Evolutionary conservation across 2,797 vertebrate genomes (phyloP).

Genomic region (Pristis pectinata): DNA sequence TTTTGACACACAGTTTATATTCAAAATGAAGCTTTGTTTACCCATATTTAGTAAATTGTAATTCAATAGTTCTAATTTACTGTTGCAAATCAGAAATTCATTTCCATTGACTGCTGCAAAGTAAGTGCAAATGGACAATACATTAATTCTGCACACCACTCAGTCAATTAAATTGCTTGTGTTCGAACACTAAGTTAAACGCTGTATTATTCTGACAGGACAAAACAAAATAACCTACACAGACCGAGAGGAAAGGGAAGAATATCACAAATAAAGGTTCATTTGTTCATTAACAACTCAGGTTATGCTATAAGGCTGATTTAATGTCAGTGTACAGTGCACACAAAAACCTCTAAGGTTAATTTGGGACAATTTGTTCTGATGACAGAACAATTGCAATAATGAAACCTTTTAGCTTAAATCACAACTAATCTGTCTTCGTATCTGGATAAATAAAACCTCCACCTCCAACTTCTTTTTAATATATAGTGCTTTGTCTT

Average conservation of each 20-base stretch:
- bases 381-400: neutral
- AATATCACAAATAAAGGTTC: neutral
- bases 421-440: neutral
- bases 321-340: neutral
- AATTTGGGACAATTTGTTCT: neutral
- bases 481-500: neutral
- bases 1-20: neutral
- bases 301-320: neutral
- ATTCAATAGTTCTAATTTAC: constrained; percentile 6
- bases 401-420: neutral
- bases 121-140: neutral
- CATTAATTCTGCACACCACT: neutral
- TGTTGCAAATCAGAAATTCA: neutral
- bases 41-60: neutral
- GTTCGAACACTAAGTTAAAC: neutral
- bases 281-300: no score
- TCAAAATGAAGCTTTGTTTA: neutral
- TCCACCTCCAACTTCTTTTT: neutral
- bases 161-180: neutral
- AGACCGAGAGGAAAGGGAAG: neutral
- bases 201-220: neutral
- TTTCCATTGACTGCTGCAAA: neutral
- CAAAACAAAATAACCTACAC: neutral
- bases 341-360: neutral
- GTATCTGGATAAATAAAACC: neutral